Conservation (phyloP, 1,140 invertebrate species). For the Drosophila lacertosa region DNA sequence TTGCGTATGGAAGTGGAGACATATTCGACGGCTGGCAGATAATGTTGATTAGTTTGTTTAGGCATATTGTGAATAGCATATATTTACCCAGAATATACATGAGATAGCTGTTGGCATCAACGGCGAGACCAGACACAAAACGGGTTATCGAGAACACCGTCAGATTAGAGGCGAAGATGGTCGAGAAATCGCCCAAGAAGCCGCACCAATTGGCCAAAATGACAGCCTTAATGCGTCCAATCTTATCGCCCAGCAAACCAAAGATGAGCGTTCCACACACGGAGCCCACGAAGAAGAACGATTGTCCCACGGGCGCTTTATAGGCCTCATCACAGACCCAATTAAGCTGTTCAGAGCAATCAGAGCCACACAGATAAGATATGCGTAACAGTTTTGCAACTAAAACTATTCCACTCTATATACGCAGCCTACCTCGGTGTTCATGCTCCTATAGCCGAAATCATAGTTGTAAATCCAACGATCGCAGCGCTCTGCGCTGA, state of each 20-base stretch:
- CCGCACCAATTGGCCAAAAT: conserved; percentile 85
- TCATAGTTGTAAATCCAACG: conserved; percentile 85
- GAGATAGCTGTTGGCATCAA: conserved; percentile 86
- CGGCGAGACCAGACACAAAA: conserved; percentile 85
- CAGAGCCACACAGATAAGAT: conserved; percentile 6
- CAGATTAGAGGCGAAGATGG: conserved; percentile 84
- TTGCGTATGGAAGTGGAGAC: conserved; percentile 85
- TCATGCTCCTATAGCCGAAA: conserved; percentile 85
- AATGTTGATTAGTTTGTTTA: not conserved
- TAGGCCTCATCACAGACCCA: conserved; percentile 87
- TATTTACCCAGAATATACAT: conserved; percentile 86
- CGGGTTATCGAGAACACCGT: conserved; percentile 84
- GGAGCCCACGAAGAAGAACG: conserved; percentile 86
- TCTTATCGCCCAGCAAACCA: conserved; percentile 85
- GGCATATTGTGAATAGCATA: not conserved
- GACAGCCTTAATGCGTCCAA: conserved; percentile 85
- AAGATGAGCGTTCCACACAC: conserved; percentile 85
- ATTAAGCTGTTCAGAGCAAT: conserved; percentile 84
- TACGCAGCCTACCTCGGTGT: conserved; percentile 85
- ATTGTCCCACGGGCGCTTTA: conserved; percentile 85
- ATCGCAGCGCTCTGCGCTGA: conserved; percentile 68
- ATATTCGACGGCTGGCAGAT: conserved; percentile 86
- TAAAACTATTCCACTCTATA: too few relatives aligned
- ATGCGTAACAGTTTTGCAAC: not conserved
- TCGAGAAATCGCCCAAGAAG: conserved; percentile 85